Conservation (phyloP, 2,113 vertebrate genomes). For the Bujurquina vittata region DNA sequence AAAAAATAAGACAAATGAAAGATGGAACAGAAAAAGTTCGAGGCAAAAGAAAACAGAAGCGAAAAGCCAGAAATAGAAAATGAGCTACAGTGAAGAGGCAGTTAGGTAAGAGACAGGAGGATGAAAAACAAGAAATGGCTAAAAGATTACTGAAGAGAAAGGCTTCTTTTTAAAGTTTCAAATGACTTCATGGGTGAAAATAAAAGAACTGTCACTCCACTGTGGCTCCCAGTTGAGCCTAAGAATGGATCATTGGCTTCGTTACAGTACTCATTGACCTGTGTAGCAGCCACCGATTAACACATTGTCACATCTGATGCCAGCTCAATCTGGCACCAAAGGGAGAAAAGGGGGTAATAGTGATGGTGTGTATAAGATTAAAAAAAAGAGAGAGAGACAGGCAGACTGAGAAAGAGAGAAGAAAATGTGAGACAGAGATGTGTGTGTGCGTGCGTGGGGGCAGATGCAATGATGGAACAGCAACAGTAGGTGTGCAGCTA, state of each 20-base stretch:
- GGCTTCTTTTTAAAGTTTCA: not conserved
- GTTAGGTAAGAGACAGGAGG: not conserved
- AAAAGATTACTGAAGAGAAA: not conserved
- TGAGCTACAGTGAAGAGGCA: not conserved
- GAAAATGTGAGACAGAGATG: not conserved
- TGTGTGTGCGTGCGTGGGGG: not conserved
- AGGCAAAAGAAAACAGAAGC: not conserved
- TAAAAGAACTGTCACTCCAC: conserved; percentile 47
- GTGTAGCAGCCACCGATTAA: conserved; percentile 51
- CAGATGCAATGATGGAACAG: not conserved
- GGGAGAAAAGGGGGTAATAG: not conserved
- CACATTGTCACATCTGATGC: conserved; percentile 64
- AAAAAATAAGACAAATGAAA: not conserved
- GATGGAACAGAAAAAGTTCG: not conserved
- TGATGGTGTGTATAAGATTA: not conserved
- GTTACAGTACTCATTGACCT: conserved; percentile 46
- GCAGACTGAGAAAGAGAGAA: not conserved
- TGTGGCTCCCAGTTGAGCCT: conserved; percentile 15
- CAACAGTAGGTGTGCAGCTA: conserved; percentile 52
- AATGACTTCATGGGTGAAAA: conserved; percentile 15
- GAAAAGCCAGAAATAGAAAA: not conserved
- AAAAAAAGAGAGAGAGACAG: conserved; percentile 1
- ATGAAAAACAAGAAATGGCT: not conserved
- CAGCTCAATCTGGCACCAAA: conserved; percentile 31
- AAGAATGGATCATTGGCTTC: conserved; percentile 52